Base-by-base conservation (phyloP, 1,140 invertebrate species). In the Trichomalopsis sarcophagae region DNA sequence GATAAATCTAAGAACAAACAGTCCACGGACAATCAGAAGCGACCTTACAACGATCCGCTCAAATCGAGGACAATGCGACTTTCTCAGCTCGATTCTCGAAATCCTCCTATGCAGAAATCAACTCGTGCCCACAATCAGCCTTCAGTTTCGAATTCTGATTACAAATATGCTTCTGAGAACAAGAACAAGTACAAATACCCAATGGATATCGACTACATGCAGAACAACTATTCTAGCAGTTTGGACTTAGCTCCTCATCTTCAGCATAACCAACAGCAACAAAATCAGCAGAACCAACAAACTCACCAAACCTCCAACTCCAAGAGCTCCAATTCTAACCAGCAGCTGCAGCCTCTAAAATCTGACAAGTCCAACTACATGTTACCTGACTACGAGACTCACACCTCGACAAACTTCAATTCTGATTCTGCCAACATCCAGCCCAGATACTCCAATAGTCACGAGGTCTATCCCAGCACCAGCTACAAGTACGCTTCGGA, bases 171-270 rank as follows among this genome's bases (percentile, higher is more conserved):
- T 40, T 81, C 85, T 0, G 89, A 90, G 14, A 89, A 86, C 82
- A 92, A 92, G 75, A 92, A 89, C 50, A 92, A 92, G 23, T 84
- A 88, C 5, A 93, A 93, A 27, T 93, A 92, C 79, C 84, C 89
- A 2, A 90, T 91, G 73, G 91, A 92, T n/a, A 87, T 91, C 1
- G 89, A 92, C 14, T 93, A 91, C 17, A 89, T 90, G 36, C 91
- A 92, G 68, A 91, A 90, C 66, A 89, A 92, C 81, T 93, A 90
- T n/a, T 74, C 79, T 2, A 86, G 33, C 69, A 62, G 74, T 36
- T 33, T 87, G 17, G 87, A 82, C 11, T 87, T 90, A 30, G 88
- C 90, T 62, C 89, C 85, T 55, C 80, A 90, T 14, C 86, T 87
- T 36, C 87, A 89, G 44, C 88, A 90, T 0, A 91, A 92, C 73